These are phyloP conservation scores for Philhelius pedissequus DNA, from an alignment of 2,888 invertebrate species.

Conservation along the genomic window DNA sequence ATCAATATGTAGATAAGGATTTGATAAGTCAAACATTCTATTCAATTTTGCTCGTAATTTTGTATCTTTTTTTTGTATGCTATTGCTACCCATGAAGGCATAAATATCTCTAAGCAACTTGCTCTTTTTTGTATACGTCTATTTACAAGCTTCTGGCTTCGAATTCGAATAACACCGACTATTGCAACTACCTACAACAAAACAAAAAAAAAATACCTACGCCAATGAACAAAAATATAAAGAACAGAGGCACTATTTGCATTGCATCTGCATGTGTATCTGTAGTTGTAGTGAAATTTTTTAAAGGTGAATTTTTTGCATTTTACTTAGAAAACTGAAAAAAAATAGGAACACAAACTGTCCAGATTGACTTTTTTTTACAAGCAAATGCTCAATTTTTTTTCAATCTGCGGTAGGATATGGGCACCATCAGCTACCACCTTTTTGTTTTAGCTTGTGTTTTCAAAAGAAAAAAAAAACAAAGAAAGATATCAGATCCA, in stretches of 20 bases:
- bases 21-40: too few relatives aligned
- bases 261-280: too few relatives aligned
- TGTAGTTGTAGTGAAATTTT: background rate
- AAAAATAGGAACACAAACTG: background rate
- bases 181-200: background rate
- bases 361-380: slow-evolving; percentile 17
- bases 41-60: too few relatives aligned
- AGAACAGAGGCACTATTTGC: background rate
- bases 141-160: background rate
- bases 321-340: background rate
- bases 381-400: background rate
- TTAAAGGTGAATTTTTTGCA: slow-evolving; percentile 16
- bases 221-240: slow-evolving; percentile 36
- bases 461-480: background rate
- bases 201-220: background rate
- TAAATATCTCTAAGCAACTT: background rate
- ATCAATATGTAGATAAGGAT: too few relatives aligned
- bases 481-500: background rate
- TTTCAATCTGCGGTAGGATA: background rate
- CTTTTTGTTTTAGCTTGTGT: background rate
- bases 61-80: too few relatives aligned
- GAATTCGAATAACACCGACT: slow-evolving; percentile 37
- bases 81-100: too few relatives aligned
- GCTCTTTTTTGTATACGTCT: background rate
- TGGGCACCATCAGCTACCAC: background rate